These are phyloP conservation scores for Crossoptilon crossoptilon DNA, from an alignment of 2,797 vertebrate genomes.

Conservation along the genomic window DNA sequence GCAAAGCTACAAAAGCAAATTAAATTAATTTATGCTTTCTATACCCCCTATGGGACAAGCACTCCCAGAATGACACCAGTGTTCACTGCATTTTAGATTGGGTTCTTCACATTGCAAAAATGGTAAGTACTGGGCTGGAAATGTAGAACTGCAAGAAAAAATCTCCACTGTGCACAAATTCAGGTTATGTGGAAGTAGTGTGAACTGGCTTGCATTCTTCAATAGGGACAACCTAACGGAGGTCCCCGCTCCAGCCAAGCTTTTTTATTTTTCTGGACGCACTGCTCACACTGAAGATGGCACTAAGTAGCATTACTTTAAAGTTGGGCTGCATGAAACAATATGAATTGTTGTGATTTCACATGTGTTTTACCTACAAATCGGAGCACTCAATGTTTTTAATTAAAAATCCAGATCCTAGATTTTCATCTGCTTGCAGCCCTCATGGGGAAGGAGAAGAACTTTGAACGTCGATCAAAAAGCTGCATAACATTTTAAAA, in stretches of 20 bases:
- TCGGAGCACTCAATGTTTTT: background rate
- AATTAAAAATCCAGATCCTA: conserved; percentile 14
- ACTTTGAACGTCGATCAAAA: background rate
- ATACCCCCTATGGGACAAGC: background rate
- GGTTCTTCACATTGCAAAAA: background rate
- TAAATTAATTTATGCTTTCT: background rate
- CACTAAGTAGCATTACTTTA: background rate
- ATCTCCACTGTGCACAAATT: background rate
- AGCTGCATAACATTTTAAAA: background rate
- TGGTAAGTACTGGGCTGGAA: background rate
- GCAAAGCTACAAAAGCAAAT: background rate
- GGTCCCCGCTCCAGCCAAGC: background rate
- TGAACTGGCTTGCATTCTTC: background rate
- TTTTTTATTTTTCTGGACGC: background rate
- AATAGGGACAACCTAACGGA: background rate
- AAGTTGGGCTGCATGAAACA: background rate
- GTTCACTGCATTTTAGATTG: background rate
- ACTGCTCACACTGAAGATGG: background rate
- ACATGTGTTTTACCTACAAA: background rate
- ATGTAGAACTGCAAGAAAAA: background rate
- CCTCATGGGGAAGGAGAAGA: background rate
- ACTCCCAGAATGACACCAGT: background rate
- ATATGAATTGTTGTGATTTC: background rate
- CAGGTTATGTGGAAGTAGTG: background rate
- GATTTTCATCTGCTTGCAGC: background rate